Evolutionary conservation across 1,140 invertebrate genomes (phyloP).

Genomic region (Saccostrea cuccullata): DNA sequence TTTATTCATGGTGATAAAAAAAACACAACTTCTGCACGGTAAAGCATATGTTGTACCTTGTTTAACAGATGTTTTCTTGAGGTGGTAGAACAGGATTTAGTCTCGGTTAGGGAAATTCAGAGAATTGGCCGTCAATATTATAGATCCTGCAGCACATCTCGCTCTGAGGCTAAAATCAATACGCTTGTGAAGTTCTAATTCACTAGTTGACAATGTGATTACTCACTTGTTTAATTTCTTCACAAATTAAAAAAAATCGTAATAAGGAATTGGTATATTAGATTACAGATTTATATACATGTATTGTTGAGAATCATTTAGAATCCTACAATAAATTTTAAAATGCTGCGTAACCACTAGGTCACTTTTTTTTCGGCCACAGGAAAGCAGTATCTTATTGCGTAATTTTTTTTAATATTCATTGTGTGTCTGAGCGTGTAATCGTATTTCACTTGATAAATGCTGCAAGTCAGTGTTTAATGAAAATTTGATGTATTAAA

Average conservation of each 20-base stretch:
- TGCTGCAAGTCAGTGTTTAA: conserved; percentile 35
- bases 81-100: conserved; percentile 1
- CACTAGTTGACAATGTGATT: conserved; percentile 6
- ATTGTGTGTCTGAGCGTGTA: conserved; percentile 28
- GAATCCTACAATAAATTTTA: not conserved
- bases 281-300: not conserved
- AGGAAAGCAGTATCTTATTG: conserved; percentile 28
- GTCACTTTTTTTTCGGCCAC: conserved; percentile 17
- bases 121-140: conserved; percentile 16
- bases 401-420: conserved; percentile 8
- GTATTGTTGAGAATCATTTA: conserved; percentile 10
- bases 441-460: conserved; percentile 33
- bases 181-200: conserved; percentile 13
- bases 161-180: not conserved
- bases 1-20: conserved; percentile 14
- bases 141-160: conserved; percentile 9
- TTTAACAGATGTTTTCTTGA: not conserved
- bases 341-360: not conserved
- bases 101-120: not conserved
- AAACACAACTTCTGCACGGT: not conserved
- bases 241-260: not conserved
- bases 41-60: conserved; percentile 20
- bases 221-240: conserved; percentile 24
- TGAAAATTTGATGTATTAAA: conserved; percentile 38
- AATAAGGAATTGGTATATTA: not conserved